Conservation (phyloP, 2,888 invertebrate species). For the Salpingus planirostris region DNA sequence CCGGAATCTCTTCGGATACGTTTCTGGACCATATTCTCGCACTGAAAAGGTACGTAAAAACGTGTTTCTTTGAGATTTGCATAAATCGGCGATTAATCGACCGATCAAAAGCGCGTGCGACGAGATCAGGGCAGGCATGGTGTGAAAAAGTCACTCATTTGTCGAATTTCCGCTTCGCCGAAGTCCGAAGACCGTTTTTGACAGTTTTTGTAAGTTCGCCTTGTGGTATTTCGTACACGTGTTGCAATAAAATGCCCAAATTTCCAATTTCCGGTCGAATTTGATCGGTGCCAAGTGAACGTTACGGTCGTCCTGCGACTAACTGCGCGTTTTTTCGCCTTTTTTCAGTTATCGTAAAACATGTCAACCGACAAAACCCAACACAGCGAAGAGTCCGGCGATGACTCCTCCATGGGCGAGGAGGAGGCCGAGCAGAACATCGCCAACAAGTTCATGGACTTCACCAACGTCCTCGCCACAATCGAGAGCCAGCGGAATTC, state of each 20-base stretch:
- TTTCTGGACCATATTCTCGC: constrained; percentile 3
- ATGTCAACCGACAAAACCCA: constrained; percentile 24
- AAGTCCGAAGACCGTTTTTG: background rate
- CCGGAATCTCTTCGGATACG: constrained; percentile 8
- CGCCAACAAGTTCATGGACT: constrained; percentile 30
- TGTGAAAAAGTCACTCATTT: constrained; percentile 5
- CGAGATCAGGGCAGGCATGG: constrained; percentile 8
- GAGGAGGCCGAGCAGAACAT: constrained; percentile 41
- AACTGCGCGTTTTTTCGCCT: background rate
- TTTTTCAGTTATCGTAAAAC: constrained; percentile 1
- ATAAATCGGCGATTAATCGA: background rate
- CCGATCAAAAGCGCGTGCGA: background rate
- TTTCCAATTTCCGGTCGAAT: background rate
- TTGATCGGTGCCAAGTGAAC: constrained; percentile 1
- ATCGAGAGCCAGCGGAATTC: constrained; percentile 51
- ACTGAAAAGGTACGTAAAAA: background rate
- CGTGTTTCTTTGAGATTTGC: background rate
- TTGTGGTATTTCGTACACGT: constrained; percentile 11
- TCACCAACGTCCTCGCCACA: constrained; percentile 52
- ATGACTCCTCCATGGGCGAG: constrained; percentile 59
- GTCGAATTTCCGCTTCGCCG: no score
- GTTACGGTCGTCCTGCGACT: background rate
- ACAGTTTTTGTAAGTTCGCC: constrained; percentile 7
- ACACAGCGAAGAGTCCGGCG: constrained; percentile 56
- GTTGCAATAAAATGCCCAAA: constrained; percentile 6